A percentile compares a stretch with the other conserved stretches of the same genome.
These are phyloP conservation scores for Laterallus jamaicensis DNA, from an alignment of 2,113 vertebrate species.

Conservation along the genomic window DNA sequence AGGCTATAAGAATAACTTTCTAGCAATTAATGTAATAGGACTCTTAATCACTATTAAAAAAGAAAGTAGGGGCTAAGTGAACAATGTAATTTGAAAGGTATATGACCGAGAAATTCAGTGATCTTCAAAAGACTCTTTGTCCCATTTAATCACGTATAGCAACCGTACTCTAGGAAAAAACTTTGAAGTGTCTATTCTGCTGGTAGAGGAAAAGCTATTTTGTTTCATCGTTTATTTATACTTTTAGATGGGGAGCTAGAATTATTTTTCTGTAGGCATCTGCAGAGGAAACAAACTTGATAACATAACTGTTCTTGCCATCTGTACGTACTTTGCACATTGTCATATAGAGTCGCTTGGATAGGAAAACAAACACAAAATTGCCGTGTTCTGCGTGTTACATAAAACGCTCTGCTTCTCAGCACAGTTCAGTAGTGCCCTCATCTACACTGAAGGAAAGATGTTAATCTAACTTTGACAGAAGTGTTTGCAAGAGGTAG, in stretches of 20 bases:
- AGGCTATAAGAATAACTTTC: background rate
- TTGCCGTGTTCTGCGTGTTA: background rate
- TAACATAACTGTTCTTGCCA: constrained; percentile 42
- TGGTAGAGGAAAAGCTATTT: background rate
- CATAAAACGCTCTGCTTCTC: background rate
- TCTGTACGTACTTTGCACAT: constrained; percentile 38
- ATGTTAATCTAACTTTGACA: constrained; percentile 9
- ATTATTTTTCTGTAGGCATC: constrained; percentile 25
- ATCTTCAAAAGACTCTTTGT: background rate
- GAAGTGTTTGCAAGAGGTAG: constrained; percentile 27
- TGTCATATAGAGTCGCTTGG: constrained; percentile 19
- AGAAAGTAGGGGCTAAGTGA: background rate
- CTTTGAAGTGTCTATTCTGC: background rate
- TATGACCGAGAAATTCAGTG: background rate
- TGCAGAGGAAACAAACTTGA: constrained; percentile 24
- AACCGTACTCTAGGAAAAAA: background rate
- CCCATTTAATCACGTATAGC: background rate
- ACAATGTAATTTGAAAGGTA: background rate
- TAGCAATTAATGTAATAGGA: background rate
- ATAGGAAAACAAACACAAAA: constrained; percentile 39
- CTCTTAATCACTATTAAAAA: background rate
- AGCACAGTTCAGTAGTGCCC: background rate
- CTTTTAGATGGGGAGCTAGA: background rate
- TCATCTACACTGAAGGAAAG: constrained; percentile 4
- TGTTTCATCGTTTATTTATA: constrained; percentile 1